These are phyloP conservation scores for Sphaerodactylus townsendi DNA, from an alignment of 2,113 vertebrate species.

Conservation along the genomic window DNA sequence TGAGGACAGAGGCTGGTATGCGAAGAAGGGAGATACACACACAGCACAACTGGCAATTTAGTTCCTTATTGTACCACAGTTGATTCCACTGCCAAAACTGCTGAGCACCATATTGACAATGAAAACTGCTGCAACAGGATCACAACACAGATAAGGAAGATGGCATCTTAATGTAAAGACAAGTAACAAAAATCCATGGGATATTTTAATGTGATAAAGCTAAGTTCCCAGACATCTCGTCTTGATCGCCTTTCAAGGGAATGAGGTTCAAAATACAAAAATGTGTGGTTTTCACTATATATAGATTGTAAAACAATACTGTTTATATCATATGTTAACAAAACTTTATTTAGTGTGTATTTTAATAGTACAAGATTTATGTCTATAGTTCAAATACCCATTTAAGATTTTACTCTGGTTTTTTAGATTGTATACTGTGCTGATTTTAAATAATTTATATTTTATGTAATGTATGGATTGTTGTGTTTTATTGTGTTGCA, in stretches of 20 bases:
- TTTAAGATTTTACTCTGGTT: too few species aligned
- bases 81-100: not conserved
- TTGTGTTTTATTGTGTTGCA: too few species aligned
- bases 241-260: not conserved
- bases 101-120: not conserved
- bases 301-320: not conserved
- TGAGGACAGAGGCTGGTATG: not conserved
- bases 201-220: not conserved
- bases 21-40: not conserved
- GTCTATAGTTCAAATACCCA: not conserved
- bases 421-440: too few species aligned
- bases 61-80: not conserved
- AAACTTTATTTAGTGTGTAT: not conserved
- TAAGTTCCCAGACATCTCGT: not conserved
- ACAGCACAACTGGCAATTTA: not conserved
- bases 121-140: not conserved
- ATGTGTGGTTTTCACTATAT: not conserved
- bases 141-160: not conserved
- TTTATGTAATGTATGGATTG: too few species aligned
- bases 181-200: not conserved
- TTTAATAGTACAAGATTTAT: not conserved
- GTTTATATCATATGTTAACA: too few species aligned
- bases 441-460: too few species aligned
- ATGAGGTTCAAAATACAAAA: not conserved
- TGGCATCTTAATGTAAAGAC: not conserved